Conservation (phyloP, 2,888 invertebrate genomes). For the Pteria penguin region DNA sequence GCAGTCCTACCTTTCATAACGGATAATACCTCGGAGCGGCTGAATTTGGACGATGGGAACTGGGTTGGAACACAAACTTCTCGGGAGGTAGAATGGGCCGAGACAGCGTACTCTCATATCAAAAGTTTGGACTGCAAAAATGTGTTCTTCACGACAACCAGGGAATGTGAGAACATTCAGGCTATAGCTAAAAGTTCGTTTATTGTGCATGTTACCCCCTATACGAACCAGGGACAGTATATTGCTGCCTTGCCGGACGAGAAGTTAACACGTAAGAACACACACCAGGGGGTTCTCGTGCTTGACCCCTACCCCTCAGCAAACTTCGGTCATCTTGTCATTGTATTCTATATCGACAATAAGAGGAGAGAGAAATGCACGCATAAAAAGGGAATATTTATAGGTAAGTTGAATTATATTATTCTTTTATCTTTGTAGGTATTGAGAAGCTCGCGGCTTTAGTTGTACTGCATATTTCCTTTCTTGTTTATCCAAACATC, state of each 20-base stretch:
- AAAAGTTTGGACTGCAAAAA: constrained; percentile 68
- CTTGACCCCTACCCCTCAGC: constrained; percentile 81
- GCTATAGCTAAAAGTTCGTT: constrained; percentile 60
- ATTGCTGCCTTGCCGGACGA: constrained; percentile 78
- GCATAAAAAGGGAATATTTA: constrained; percentile 73
- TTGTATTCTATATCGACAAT: constrained; percentile 81
- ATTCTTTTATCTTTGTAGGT: too few relatives aligned
- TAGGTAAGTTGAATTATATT: constrained; percentile 81
- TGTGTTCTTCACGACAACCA: constrained; percentile 74
- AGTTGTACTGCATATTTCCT: too few relatives aligned
- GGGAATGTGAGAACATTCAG: constrained; percentile 72
- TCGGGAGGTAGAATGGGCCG: constrained; percentile 72
- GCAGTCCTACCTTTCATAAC: constrained; percentile 42
- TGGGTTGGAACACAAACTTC: constrained; percentile 38
- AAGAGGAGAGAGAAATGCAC: constrained; percentile 73
- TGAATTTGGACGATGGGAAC: constrained; percentile 46
- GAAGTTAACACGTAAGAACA: constrained; percentile 71
- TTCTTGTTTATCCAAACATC: too few relatives aligned
- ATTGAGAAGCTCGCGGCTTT: too few relatives aligned
- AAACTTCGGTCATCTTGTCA: constrained; percentile 82
- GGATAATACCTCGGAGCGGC: constrained; percentile 58
- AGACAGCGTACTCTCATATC: constrained; percentile 71
- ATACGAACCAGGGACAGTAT: constrained; percentile 66
- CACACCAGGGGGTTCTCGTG: constrained; percentile 80
- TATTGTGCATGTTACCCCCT: constrained; percentile 74